Evolutionary conservation across 2,888 invertebrate genomes (phyloP).

Genomic region (Ophraella communa): DNA sequence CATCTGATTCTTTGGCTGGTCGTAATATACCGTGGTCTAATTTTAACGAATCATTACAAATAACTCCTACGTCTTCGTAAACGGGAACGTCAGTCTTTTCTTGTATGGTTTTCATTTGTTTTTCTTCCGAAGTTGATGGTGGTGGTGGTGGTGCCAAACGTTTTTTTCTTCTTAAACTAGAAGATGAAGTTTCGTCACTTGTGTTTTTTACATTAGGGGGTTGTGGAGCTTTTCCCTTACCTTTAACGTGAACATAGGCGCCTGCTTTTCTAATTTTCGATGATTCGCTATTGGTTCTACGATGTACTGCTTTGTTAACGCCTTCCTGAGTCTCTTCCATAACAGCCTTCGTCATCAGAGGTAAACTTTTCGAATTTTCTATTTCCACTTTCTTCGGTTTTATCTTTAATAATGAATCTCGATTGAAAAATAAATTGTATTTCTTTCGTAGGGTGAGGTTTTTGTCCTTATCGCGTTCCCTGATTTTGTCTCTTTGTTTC

Average conservation of each 20-base stretch:
- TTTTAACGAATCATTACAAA: slow-evolving; percentile 60
- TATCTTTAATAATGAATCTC: slow-evolving; percentile 50
- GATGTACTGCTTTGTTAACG: slow-evolving; percentile 51
- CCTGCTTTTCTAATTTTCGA: slow-evolving; percentile 66
- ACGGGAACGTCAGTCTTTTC: slow-evolving; percentile 45
- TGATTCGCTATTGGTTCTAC: slow-evolving; percentile 69
- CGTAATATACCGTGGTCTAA: slow-evolving; percentile 62
- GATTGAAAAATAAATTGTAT: slow-evolving; percentile 65
- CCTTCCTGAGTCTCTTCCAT: slow-evolving; percentile 41
- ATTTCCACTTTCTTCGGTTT: slow-evolving; percentile 41
- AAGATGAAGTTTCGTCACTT: slow-evolving; percentile 45
- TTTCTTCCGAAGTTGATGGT: slow-evolving; percentile 49
- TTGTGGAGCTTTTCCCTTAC: slow-evolving; percentile 76
- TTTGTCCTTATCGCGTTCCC: slow-evolving; percentile 63
- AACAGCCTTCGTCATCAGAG: slow-evolving; percentile 55
- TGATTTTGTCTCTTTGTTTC: slow-evolving; percentile 65
- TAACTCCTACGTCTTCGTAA: slow-evolving; percentile 49
- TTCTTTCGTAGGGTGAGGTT: slow-evolving; percentile 70
- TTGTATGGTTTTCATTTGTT: slow-evolving; percentile 35
- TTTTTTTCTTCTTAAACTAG: slow-evolving; percentile 57
- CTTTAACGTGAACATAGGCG: slow-evolving; percentile 71
- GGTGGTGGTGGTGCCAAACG: slow-evolving; percentile 61
- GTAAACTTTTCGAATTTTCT: slow-evolving; percentile 57
- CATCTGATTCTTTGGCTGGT: slow-evolving; percentile 54
- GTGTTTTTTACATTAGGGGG: slow-evolving; percentile 63